A percentile compares a stretch with the other conserved stretches of the same genome.
These are phyloP conservation scores for Clarias batrachus DNA, from an alignment of 2,113 vertebrate genomes.

Conservation along the genomic window DNA sequence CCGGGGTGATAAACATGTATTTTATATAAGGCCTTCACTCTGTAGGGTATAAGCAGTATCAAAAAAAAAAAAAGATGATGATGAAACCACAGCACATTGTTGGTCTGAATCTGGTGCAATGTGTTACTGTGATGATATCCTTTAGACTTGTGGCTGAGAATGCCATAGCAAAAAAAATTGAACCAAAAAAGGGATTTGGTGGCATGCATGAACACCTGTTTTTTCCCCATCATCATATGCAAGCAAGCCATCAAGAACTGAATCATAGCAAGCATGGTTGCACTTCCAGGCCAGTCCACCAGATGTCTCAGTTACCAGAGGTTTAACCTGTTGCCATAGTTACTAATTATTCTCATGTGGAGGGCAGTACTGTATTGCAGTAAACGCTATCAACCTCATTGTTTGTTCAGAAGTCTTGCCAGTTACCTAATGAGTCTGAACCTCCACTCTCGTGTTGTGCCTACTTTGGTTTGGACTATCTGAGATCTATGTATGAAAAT, in stretches of 20 bases:
- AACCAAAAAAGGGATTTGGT: background rate
- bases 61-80: conserved; percentile 28
- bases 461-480: background rate
- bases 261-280: conserved; percentile 15
- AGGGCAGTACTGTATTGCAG: conserved; percentile 12
- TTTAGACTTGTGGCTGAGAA: conserved; percentile 5
- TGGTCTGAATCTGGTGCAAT: conserved; percentile 15
- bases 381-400: background rate
- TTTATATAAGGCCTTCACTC: conserved; percentile 42
- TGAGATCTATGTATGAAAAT: background rate
- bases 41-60: background rate
- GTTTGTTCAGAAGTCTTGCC: conserved; percentile 10
- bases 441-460: background rate
- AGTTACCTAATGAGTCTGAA: background rate
- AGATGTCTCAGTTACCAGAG: conserved; percentile 27
- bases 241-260: conserved; percentile 23
- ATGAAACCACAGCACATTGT: conserved; percentile 8
- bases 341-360: conserved; percentile 25
- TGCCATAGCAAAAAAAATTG: background rate
- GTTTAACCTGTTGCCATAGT: conserved; percentile 19
- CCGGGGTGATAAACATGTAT: conserved; percentile 23
- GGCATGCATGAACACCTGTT: conserved; percentile 23
- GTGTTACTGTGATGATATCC: conserved; percentile 43
- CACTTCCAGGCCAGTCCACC: conserved; percentile 59
- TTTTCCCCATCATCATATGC: background rate